These are phyloP conservation scores for Prolemur simus DNA, from an alignment of 2,113 vertebrate genomes.

Conservation along the genomic window DNA sequence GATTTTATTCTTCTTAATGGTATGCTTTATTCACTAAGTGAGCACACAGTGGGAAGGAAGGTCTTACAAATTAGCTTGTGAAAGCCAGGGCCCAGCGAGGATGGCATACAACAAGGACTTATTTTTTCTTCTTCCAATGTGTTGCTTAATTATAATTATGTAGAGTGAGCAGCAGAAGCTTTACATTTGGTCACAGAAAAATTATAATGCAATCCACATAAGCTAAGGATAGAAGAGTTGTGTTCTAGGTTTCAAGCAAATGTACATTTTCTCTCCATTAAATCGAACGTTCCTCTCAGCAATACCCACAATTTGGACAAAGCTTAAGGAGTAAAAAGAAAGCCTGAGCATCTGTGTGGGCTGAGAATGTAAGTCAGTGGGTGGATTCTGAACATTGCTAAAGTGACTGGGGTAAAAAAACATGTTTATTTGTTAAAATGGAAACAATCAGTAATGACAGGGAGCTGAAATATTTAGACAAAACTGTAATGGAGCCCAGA, in stretches of 20 bases:
- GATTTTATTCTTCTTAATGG: background rate
- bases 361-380: slow-evolving; percentile 85
- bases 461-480: slow-evolving; percentile 86
- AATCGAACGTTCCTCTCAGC: slow-evolving; percentile 42
- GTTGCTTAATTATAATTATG: background rate
- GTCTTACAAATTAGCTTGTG: background rate
- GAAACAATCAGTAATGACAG: slow-evolving; percentile 87
- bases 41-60: background rate
- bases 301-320: slow-evolving; percentile 67
- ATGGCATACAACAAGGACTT: background rate
- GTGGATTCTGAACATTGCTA: slow-evolving; percentile 81
- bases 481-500: slow-evolving; percentile 83
- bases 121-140: background rate
- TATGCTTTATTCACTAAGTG: background rate
- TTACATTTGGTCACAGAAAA: background rate
- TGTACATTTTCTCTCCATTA: slow-evolving; percentile 1
- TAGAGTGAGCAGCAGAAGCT: background rate
- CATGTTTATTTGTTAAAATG: slow-evolving; percentile 89
- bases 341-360: slow-evolving; percentile 86
- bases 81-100: background rate
- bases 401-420: slow-evolving; percentile 77
- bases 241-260: slow-evolving; percentile 58
- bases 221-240: slow-evolving; percentile 20
- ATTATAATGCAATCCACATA: background rate
- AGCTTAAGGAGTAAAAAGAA: slow-evolving; percentile 74